phyloP scores from a whole-genome alignment of 2,113 vertebrate genomes.

The Carassius auratus region DNA sequence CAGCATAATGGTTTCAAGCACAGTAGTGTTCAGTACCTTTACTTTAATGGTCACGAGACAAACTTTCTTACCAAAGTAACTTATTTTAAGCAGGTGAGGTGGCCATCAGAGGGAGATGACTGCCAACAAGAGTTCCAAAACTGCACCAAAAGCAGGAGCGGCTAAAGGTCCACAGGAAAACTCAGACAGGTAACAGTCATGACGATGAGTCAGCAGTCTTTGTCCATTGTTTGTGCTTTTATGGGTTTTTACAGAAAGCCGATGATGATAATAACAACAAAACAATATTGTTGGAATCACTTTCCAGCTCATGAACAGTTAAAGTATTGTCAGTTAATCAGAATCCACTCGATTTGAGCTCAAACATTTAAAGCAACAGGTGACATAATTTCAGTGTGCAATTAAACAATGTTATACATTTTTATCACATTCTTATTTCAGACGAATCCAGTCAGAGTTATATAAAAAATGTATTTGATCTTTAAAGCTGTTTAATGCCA shows the following conservation, averaged over 20 bases:
- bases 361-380: neutral
- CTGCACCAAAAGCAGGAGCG: conserved; percentile 84
- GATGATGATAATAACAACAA: neutral
- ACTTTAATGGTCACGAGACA: neutral
- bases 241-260: neutral
- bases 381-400: no score
- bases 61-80: neutral
- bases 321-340: neutral
- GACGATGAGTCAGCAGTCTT: neutral
- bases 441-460: no score
- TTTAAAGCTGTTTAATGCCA: no score
- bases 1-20: neutral
- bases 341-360: neutral
- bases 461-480: no score
- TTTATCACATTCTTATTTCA: no score
- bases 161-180: conserved; percentile 86
- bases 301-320: no score
- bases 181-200: conserved; percentile 85
- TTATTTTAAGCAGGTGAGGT: conserved; percentile 78
- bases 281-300: no score
- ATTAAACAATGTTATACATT: neutral
- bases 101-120: conserved; percentile 87
- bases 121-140: conserved; percentile 95
- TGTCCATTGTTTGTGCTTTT: neutral
- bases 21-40: neutral